Base-by-base conservation (phyloP, 2,888 invertebrate species). In the Dasysyrphus tricinctus region DNA sequence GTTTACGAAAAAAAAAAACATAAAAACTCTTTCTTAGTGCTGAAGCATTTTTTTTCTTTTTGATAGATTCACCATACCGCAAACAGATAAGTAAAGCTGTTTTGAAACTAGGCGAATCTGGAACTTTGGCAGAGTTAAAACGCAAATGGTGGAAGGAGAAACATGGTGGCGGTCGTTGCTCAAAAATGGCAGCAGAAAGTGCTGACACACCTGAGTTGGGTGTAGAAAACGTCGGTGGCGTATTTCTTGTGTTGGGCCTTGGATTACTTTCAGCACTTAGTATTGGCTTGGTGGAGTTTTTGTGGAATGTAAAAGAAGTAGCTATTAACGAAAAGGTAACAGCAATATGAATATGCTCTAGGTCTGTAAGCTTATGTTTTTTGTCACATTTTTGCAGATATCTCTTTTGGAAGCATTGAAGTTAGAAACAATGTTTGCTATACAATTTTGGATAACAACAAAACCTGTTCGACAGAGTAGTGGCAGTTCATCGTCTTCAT, bases 61-160 rank as follows among this genome's bases (percentile, higher is more conserved):
- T 75, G 19, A 37, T 90, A 97, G 97, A 95, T 93, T 96, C 96
- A 0, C 96, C 95, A 0, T 97, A 96, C 90, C 94, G 97, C 39
- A 96, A 96, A 1, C 94, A 94, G 34, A 96, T 99, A 59, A 98
- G 97, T 89, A 96, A 96, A 78, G 97, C 97, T 0, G 97, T 99
- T 9, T 92, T 99, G 11, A 96, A 96, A 92, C 94, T 99, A 88
- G 98, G 98, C 90, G 98, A 99, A 92, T 95, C 95, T 88, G 98
- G 98, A 0, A 94, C 94, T 0, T 88, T 99, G 69, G 95, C 95
- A 24, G 94, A 95, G 82, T 93, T 99, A 59, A 98, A 98, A 93
- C 95, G 96, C 57, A 96, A 96, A 90, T 99, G 98, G 98, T 99
- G 98, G 98, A 95, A 96, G 90, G 93, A 95, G 91, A 95, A 94